Evolutionary conservation across 2,113 vertebrate species (phyloP), one percentile per base, ranked within the genome.

Genomic region (Brachionichthys hirsutus): DNA sequence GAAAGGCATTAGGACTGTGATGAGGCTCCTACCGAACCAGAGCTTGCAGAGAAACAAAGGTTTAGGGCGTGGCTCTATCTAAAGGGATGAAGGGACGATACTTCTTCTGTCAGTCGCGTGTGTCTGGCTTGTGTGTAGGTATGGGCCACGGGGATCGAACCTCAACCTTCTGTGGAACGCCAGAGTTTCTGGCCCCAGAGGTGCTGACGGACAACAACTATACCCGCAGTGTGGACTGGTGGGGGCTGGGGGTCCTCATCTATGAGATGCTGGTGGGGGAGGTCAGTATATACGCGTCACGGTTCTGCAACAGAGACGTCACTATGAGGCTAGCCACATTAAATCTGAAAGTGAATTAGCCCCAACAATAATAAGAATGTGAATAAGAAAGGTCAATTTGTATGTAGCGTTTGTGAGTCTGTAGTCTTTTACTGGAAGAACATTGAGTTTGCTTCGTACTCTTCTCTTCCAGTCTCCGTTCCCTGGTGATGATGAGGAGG

Each of bases 181-280:
- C 96, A 0, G 97, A 98, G 75, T 98, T 98, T 62, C 87, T 98
- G 87, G 97, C 97, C 16, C 97, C 97, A 0, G 97, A 98, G 73
- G 95, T 98, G 54, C 91, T 98, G 61, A 98, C 94, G 0, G 95
- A 97, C 55, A 89, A 93, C 67, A 94, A 91, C 0, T 98, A 98
- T 77, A 97, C 95, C 0, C 90, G 95, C 38, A 93, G 95, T 0
- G 95, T 98, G 81, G 97, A 98, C 90, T 98, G 97, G 97, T 98
- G 97, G 97, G 97, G 94, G 10, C 76, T 98, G 48, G 96, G 97
- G 0, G 95, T 98, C 12, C 94, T 98, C 35, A 86, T 96, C 66
- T 98, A 94, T 3, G 97, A 98, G 90, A 98, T 98, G 97, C 83
- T 98, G 58, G 94, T 98, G 75, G 97, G 97, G 19, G 95, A 98